Evolutionary conservation across 1,140 invertebrate genomes (phyloP).

Genomic region (Dolichoris vasculosae): DNA sequence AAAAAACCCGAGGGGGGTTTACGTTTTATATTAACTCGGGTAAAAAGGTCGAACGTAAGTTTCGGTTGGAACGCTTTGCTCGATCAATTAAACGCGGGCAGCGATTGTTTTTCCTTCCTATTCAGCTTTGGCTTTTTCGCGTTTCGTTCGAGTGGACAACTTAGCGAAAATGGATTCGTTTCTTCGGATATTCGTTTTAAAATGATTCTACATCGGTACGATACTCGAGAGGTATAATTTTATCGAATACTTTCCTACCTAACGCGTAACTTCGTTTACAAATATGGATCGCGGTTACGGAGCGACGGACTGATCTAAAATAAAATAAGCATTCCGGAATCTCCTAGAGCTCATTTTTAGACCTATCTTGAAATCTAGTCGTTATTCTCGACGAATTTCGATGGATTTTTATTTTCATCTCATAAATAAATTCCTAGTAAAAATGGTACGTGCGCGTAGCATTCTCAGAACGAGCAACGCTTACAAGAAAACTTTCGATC

Average conservation of each 20-base stretch:
- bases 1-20: slow-evolving; percentile 25
- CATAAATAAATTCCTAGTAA: slow-evolving; percentile 8
- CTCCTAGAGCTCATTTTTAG: not conserved
- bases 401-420: slow-evolving; percentile 21
- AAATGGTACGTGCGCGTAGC: not conserved
- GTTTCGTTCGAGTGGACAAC: not conserved
- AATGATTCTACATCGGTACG: not conserved
- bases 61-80: not conserved
- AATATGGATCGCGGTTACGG: not conserved
- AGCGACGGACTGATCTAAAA: not conserved
- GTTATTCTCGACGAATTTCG: not conserved
- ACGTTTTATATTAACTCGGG: not conserved
- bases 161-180: slow-evolving; percentile 30
- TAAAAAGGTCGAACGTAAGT: not conserved
- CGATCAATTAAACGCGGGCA: too few relatives aligned
- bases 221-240: not conserved
- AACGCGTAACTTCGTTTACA: not conserved
- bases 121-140: not conserved
- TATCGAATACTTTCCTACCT: not conserved
- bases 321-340: not conserved
- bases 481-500: slow-evolving; percentile 22
- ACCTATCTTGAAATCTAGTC: not conserved
- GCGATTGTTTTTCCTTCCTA: not conserved
- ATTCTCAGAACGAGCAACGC: not conserved
- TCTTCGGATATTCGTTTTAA: too few relatives aligned